Evolutionary conservation across 2,797 vertebrate species (phyloP), one percentile per base, ranked within the genome.

Genomic region (Lepus townsendii): DNA sequence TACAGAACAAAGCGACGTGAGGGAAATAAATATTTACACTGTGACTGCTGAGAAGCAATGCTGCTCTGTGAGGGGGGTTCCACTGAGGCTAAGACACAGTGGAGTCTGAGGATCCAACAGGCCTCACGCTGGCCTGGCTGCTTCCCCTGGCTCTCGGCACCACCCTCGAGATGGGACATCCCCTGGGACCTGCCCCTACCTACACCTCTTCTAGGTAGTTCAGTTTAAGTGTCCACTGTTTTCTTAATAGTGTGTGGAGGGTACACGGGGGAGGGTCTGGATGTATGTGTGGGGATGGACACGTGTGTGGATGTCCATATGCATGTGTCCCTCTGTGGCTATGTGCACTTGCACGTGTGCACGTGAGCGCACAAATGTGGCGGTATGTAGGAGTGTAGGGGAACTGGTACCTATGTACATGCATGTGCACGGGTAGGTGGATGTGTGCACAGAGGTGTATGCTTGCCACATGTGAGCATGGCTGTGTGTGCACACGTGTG

Each of bases 21-120:
- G 76, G 80, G 66, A 93, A 96, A 96, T 93, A 96, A 97, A 97
- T 93, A 82, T 94, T 78, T 90, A 88, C 96, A 91, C 68, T 77
- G 72, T 96, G 91, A 91, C 65, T 88, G 84, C 96, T 95, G 95
- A 90, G 72, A 75, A 52, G 88, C 75, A 32, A 84, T 24, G 73
- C 83, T 76, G 42, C 80, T 47, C 42, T 47, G 54, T 57, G 88
- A 96, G 80, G 77, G 83, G 83, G 88, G 60, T 66, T 88, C 57
- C 79, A 95, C 87, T 0, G 4, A 26, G 57, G 79, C 54, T 83
- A 60, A 83, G 50, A 88, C 50, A 71, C 79, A 84, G 71, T 26
- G 78, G 83, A 84, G 92, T 91, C 78, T 63, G 86, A 94, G 94
- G 32, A 78, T 30, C 71, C 35, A 6, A 78, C 96, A 86, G 42